Percentiles rank a stretch among this genome's conserved stretches.
phyloP scores from a whole-genome alignment of 2,888 invertebrate genomes.

The Fragum fragum region DNA sequence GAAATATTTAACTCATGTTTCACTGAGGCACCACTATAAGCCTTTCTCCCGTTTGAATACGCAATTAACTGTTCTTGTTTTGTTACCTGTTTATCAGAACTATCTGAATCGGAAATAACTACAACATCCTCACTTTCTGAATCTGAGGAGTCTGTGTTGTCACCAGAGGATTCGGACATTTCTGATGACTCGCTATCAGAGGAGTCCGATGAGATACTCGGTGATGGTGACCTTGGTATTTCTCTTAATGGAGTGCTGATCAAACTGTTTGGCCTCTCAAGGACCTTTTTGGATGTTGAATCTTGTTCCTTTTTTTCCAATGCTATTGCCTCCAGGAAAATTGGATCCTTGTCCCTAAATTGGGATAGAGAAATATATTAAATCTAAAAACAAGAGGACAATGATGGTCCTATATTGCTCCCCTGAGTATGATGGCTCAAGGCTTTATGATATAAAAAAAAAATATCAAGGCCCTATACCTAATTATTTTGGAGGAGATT shows the following conservation, averaged over 20 bases:
- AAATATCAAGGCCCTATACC: too few species aligned
- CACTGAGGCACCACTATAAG: neutral
- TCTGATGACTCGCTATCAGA: conserved; percentile 12
- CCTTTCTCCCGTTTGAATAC: conserved; percentile 10
- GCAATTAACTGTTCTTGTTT: neutral
- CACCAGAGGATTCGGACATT: neutral
- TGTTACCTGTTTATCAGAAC: neutral
- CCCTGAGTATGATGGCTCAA: too few species aligned
- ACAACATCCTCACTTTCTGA: neutral
- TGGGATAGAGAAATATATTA: neutral
- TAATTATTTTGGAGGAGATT: too few species aligned
- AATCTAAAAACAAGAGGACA: too few species aligned
- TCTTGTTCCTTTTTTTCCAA: conserved; percentile 92
- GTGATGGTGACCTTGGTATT: conserved; percentile 44
- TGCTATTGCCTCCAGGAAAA: conserved; percentile 93
- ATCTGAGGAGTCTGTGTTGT: neutral
- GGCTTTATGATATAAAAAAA: too few species aligned
- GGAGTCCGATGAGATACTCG: conserved; percentile 16
- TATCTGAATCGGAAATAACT: neutral
- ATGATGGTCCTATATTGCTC: too few species aligned
- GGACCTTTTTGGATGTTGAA: conserved; percentile 90
- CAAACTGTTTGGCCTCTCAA: conserved; percentile 58
- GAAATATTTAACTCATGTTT: conserved; percentile 23
- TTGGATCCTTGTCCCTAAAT: conserved; percentile 91
- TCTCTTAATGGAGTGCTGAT: neutral